Percentiles rank a stretch among this genome's conserved stretches.
Evolutionary conservation across 2,797 vertebrate genomes (phyloP).

Genomic region (Alectoris magna): DNA sequence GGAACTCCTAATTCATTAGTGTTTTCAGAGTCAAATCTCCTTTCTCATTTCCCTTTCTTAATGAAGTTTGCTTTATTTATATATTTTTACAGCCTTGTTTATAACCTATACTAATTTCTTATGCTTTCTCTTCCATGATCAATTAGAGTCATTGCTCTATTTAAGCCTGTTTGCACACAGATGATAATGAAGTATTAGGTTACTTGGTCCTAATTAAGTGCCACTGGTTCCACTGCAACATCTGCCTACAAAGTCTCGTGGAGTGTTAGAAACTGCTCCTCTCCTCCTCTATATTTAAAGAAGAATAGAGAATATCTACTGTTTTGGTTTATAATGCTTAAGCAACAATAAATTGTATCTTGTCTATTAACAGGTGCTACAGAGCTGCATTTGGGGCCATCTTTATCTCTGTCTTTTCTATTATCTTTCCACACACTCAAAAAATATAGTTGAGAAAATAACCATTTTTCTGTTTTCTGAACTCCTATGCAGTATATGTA

Average conservation of each 20-base stretch:
- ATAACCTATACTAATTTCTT: neutral
- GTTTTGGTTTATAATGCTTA: neutral
- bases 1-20: neutral
- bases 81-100: neutral
- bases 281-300: neutral
- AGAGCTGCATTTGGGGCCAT: neutral
- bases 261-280: neutral
- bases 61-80: neutral
- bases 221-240: neutral
- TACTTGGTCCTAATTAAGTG: neutral
- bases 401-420: neutral
- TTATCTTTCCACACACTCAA: neutral
- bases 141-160: neutral
- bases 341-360: neutral
- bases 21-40: neutral
- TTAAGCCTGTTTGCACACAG: neutral
- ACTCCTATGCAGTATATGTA: neutral
- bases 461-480: neutral
- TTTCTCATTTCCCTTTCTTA: neutral
- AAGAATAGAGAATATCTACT: neutral
- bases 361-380: neutral
- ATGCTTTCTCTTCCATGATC: neutral
- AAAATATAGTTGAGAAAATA: neutral
- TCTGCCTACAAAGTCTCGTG: neutral
- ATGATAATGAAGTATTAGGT: neutral